Conservation (phyloP, 2,797 vertebrate genomes). For the Pseudochirops corinnae region DNA sequence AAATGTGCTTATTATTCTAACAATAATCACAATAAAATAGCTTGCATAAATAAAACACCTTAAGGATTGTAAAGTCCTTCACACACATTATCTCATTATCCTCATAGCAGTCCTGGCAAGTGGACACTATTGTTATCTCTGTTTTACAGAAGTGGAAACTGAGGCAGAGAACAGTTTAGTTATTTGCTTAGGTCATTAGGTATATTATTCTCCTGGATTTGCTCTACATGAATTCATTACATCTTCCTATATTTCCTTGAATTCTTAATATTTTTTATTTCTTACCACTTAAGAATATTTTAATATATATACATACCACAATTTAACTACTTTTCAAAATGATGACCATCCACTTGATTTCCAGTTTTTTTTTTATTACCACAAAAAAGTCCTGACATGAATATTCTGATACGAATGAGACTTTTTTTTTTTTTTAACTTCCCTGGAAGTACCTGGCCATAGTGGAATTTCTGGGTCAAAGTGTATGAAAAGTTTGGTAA, state of each 20-base stretch:
- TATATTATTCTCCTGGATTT: neutral
- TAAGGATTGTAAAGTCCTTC: conserved; percentile 36
- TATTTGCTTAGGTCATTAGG: neutral
- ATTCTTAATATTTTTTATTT: neutral
- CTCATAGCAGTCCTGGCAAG: neutral
- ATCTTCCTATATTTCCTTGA: neutral
- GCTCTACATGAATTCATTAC: neutral
- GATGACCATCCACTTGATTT: neutral
- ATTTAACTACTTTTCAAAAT: neutral
- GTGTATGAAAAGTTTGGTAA: neutral
- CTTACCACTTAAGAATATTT: neutral
- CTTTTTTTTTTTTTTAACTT: neutral
- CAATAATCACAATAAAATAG: neutral
- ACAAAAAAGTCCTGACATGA: neutral
- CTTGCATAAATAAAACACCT: neutral
- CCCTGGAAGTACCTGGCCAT: neutral
- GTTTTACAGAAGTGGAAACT: neutral
- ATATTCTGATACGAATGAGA: neutral
- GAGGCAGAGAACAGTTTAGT: neutral
- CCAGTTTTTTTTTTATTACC: neutral
- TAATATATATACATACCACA: neutral
- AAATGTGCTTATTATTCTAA: neutral
- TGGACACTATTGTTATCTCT: neutral
- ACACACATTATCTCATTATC: conserved; percentile 23
- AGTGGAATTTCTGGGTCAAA: neutral